Percentiles rank a stretch among this genome's conserved stretches.
Evolutionary conservation across 2,888 invertebrate species (phyloP).

Genomic region (Drosophila histrio): DNA sequence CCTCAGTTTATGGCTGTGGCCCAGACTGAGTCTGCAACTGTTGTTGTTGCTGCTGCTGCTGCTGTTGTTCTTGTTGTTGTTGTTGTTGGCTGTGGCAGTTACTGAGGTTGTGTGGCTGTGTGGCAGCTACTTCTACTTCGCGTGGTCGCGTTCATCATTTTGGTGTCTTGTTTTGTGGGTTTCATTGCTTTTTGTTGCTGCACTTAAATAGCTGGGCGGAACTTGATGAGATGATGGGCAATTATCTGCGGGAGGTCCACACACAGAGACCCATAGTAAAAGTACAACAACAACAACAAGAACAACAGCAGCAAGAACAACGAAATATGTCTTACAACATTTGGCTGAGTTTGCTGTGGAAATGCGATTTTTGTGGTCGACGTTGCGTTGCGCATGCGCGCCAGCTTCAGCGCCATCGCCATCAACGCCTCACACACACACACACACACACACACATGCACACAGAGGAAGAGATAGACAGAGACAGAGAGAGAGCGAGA

Average conservation of each 20-base stretch:
- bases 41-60: constrained; percentile 2
- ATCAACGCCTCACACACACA: constrained; percentile 70
- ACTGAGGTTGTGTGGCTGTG: constrained; percentile 26
- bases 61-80: not conserved
- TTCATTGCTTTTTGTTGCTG: constrained; percentile 70
- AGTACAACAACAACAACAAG: constrained; percentile 12
- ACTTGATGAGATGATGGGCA: constrained; percentile 84
- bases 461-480: constrained; percentile 22
- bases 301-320: constrained; percentile 28
- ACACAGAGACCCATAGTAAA: constrained; percentile 45
- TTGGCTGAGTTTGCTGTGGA: constrained; percentile 46
- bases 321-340: constrained; percentile 74
- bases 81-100: constrained; percentile 20
- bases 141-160: constrained; percentile 78
- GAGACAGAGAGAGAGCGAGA: constrained; percentile 11
- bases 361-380: constrained; percentile 59
- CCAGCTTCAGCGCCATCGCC: constrained; percentile 80
- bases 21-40: constrained; percentile 13
- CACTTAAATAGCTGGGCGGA: constrained; percentile 83
- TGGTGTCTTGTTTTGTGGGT: constrained; percentile 78
- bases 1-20: constrained; percentile 10
- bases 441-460: constrained; percentile 36
- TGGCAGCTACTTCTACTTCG: constrained; percentile 72
- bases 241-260: constrained; percentile 84
- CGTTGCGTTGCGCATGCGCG: constrained; percentile 71